Base-by-base conservation (phyloP, 2,888 invertebrate species). In the Andrena flavipes region DNA sequence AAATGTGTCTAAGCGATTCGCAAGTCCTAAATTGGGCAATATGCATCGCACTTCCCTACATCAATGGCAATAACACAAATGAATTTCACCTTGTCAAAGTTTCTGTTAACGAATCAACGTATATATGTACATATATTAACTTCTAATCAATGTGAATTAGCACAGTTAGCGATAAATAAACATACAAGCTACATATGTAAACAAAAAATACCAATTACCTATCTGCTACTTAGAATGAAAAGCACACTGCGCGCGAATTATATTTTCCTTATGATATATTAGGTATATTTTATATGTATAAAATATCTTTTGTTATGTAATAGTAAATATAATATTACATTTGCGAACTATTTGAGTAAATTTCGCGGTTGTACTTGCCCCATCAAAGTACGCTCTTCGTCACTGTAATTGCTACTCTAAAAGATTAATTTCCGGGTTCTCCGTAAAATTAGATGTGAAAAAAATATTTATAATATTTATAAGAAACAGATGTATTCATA, bases 161-260 rank as follows among this genome's bases (percentile, higher is more conserved):
- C 20, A 76, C 33, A 16, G 0, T 16, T n/a, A 42, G 30, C 56
- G 75, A 76, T 76, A 76, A 76, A 56, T 76, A 76, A 23, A 30
- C 35, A 4, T 20, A 2, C n/a, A 5, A 26, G n/a, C 29, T 63
- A 48, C 26, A 64, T 56, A 20, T 26, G 30, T 42, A 51, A 29
- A 76, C 23, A 29, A n/a, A 63, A 10, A 64, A 75, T 75, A 64
- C 26, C 26, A 75, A 56, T 48, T 74, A 48, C 16, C 74, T 75
- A 48, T 35, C 54, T 49, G 48, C 10, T 16, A 54, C 16, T 20
- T 29, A 10, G 23, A 13, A 75, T 30, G 7, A 29, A 3, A 64
- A 35, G 54, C 10, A 2, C 6, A 30, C 49, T 51, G 33, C 16
- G 7, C 33, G 5, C 13, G 42, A 42, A 42, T 42, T 42, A 42